Evolutionary conservation across 2,797 vertebrate species (phyloP).

Genomic region (Epinephelus awoara): DNA sequence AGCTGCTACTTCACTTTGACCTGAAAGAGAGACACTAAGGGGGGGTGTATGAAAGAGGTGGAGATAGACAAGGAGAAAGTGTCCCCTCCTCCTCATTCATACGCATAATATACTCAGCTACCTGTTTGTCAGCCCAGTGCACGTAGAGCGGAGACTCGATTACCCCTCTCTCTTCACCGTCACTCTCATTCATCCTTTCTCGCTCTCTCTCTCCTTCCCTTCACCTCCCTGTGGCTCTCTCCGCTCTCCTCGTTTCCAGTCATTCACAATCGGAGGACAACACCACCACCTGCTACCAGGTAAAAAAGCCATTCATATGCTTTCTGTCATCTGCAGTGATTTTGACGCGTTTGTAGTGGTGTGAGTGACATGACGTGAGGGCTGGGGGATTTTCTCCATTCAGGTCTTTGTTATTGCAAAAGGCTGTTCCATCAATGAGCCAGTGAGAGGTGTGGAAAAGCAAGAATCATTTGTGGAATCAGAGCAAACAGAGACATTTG

Average conservation of each 20-base stretch:
- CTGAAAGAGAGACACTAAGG: slow-evolving; percentile 52
- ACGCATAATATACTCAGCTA: slow-evolving; percentile 73
- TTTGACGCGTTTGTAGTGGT: slow-evolving; percentile 40
- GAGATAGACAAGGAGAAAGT: slow-evolving; percentile 52
- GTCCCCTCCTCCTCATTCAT: slow-evolving; percentile 82
- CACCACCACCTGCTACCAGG: slow-evolving; percentile 79
- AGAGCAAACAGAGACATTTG: slow-evolving; percentile 13
- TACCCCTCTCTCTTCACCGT: slow-evolving; percentile 68
- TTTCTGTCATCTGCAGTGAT: slow-evolving; percentile 47
- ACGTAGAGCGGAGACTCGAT: slow-evolving; percentile 73
- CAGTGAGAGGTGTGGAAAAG: slow-evolving; percentile 21
- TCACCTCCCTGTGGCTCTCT: slow-evolving; percentile 56
- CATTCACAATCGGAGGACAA: slow-evolving; percentile 79
- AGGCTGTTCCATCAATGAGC: slow-evolving; percentile 49
- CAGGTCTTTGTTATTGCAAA: slow-evolving; percentile 71
- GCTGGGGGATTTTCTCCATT: slow-evolving; percentile 56
- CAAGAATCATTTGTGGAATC: slow-evolving; percentile 20
- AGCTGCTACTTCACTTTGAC: slow-evolving; percentile 70
- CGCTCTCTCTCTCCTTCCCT: slow-evolving; percentile 55
- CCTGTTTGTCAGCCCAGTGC: slow-evolving; percentile 81
- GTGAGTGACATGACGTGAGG: slow-evolving; percentile 55
- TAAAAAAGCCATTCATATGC: slow-evolving; percentile 66
- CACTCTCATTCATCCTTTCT: slow-evolving; percentile 85
- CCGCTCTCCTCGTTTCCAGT: slow-evolving; percentile 56
- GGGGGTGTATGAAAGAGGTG: slow-evolving; percentile 54